Percentiles rank a stretch among this genome's conserved stretches.
Evolutionary conservation across 2,797 vertebrate genomes (phyloP).

Genomic region (Sebastes hubbsi): DNA sequence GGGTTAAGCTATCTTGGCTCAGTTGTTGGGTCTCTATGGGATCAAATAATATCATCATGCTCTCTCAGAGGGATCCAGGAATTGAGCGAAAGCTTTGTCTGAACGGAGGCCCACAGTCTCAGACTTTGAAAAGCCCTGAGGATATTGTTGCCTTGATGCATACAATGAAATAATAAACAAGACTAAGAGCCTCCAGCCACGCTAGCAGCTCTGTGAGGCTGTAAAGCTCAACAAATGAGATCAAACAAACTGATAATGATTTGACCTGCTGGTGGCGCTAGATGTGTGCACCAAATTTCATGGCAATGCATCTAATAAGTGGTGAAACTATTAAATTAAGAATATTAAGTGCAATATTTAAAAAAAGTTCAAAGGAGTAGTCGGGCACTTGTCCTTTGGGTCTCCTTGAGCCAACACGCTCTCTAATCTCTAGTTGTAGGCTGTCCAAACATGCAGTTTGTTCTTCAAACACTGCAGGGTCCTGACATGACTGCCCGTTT

Average conservation of each 20-base stretch:
- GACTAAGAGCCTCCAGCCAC: background rate
- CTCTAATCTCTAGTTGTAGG: slow-evolving; percentile 50
- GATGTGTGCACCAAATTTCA: background rate
- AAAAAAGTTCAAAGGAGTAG: background rate
- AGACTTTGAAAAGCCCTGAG: background rate
- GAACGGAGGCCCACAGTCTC: background rate
- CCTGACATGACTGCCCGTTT: slow-evolving; percentile 40
- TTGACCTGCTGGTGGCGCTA: background rate
- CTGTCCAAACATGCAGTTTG: slow-evolving; percentile 20
- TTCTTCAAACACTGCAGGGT: slow-evolving; percentile 50
- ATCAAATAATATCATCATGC: too few relatives aligned
- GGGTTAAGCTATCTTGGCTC: too few relatives aligned
- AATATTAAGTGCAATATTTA: background rate
- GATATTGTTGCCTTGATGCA: background rate
- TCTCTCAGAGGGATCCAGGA: too few relatives aligned
- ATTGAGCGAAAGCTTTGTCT: background rate
- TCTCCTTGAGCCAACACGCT: slow-evolving; percentile 14
- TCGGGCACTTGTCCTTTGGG: slow-evolving; percentile 35
- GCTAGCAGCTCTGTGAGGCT: background rate
- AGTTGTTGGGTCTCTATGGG: too few relatives aligned
- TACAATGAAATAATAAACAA: background rate
- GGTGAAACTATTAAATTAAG: background rate
- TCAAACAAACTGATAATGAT: background rate
- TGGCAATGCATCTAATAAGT: background rate
- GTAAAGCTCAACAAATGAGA: background rate